A percentile compares a stretch with the other conserved stretches of the same genome.
phyloP scores from a whole-genome alignment of 2,113 vertebrate genomes.

The Trinectes maculatus region DNA sequence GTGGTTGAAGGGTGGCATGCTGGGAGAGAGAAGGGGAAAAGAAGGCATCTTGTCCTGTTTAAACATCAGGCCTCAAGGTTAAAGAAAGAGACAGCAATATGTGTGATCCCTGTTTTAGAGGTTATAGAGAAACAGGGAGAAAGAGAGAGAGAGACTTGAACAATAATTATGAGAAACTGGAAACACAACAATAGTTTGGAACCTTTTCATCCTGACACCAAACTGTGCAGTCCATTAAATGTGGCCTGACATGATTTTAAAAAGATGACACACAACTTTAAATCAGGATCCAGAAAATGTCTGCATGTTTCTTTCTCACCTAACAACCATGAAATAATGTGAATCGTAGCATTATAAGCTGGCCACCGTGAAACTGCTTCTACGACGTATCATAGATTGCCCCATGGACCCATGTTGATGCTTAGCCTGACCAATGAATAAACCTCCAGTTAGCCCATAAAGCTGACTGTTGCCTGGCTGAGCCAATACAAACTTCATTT shows the following conservation, averaged over 20 bases:
- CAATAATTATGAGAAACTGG: slow-evolving; percentile 20
- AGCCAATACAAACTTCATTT: slow-evolving; percentile 15
- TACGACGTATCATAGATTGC: neutral
- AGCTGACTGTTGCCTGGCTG: neutral
- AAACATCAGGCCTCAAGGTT: neutral
- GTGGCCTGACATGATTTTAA: neutral
- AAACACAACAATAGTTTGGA: neutral
- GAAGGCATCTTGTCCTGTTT: slow-evolving; percentile 1
- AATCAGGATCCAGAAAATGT: neutral
- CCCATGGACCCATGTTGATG: neutral
- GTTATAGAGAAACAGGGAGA: neutral
- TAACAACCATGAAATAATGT: slow-evolving; percentile 4
- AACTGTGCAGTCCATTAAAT: slow-evolving; percentile 1
- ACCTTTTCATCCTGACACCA: neutral
- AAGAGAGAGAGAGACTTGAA: slow-evolving; percentile 2
- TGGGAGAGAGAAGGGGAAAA: neutral
- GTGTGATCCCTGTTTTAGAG: neutral
- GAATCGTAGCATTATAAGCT: neutral
- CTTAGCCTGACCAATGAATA: slow-evolving; percentile 17
- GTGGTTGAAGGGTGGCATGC: slow-evolving; percentile 10
- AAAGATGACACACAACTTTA: neutral
- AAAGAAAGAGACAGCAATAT: neutral
- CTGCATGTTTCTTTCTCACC: neutral
- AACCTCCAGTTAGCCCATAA: neutral
- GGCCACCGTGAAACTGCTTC: neutral